Evolutionary conservation across 2,797 vertebrate genomes (phyloP), one percentile per base, ranked within the genome.

Genomic region (Notamacropus eugenii): DNA sequence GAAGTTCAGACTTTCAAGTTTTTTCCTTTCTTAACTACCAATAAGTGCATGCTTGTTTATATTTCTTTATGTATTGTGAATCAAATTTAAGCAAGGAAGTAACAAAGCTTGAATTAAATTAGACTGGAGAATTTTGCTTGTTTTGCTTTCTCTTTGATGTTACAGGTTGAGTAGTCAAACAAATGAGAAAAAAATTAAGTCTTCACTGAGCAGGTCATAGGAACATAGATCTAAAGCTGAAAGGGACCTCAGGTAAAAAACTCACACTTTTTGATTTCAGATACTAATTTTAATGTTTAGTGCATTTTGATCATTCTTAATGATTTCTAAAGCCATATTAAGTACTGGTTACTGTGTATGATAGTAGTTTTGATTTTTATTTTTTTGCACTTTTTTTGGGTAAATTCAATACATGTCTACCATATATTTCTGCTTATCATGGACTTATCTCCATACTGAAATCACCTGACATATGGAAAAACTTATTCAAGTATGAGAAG

Each of bases 261-360:
- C 58, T 93, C 95, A 95, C 93, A 34, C 52, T 94, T 92, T 91
- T 91, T 94, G 91, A 96, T 56, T 94, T 0, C 91, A 94, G 93
- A 54, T 6, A 0, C 55, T 91, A 97, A 93, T 92, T 96, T 95
- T 90, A 93, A 92, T 93, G 87, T 67, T 87, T 94, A 96, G 96
- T 96, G 95, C 87, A 94, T 95, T 92, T 94, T 96, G 95, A 94
- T 82, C 58, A 90, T 40, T 94, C 94, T 96, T 94, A 90, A 90
- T 92, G 91, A 94, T 93, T 96, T 94, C 92, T 91, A 74, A 96
- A 57, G 52, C 82, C 92, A 46, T 94, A 56, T 0, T 46, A 96
- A 96, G 92, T 54, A 56, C 96, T 92, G 95, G 93, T 97, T 54
- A 0, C 94, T 57, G 90, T 96, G 94, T 93, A 96, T 98, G 90